Base-by-base conservation (phyloP, 2,888 invertebrate species). In the Tiliacea citrago region DNA sequence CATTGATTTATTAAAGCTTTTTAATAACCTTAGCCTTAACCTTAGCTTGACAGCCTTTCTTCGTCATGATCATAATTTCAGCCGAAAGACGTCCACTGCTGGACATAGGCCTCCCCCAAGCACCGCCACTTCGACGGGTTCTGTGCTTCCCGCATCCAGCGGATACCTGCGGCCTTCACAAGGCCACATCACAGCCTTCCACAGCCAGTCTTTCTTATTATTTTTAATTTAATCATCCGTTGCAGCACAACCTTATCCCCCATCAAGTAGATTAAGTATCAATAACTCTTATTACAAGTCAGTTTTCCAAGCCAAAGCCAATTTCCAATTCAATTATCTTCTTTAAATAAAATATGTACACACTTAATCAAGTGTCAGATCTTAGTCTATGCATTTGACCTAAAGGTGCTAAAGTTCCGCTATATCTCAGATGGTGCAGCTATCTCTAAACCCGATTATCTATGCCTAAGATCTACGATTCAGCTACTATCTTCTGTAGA, bases 351-450 rank as follows among this genome's bases (percentile, higher is more conserved):
- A 69, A 79, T 77, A 77, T 62, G 51, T 63, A 45, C 24, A 53
- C 29, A 51, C 3, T 58, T 53, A 77, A 82, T 82, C 79, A 53
- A 47, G 61, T 51, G 82, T 77, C 65, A 49, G 79, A 82, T 79
- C 63, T 60, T 77, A n/a, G 65, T 76, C 49, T 69, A 79, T 79
- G 58, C 57, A 47, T 82, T 82, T 82, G 78, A 79, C 82, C 82
- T 51, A 0, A n/a, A 69, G 82, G 82, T 77, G 81, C 39, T 81
- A 78, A 78, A 66, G 81, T 67, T 57, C 71, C 65, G 78, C 61
- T 66, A 82, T 47, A 35, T 77, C 61, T 77, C 9, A 82, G 53
- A 66, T 39, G 1, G 12, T 63, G 45, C 79, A 42, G 21, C 51
- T 60, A 61, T 66, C n/a, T 78, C n/a, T 51, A 29, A 39, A n/a